Evolutionary conservation across 2,797 vertebrate species (phyloP), one percentile per base, ranked within the genome.

Genomic region (Garrulus glandarius): DNA sequence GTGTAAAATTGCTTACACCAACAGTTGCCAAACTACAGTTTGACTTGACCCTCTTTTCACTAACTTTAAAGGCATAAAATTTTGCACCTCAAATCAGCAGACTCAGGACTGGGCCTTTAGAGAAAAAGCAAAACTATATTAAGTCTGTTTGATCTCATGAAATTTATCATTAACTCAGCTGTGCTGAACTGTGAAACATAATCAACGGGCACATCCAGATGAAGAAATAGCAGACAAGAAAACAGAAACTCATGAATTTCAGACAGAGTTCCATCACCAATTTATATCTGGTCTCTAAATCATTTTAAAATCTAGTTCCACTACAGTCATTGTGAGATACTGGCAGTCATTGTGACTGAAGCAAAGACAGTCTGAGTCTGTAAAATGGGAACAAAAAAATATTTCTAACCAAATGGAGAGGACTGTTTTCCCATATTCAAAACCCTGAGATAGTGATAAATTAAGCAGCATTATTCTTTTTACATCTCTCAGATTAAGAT

Each of bases 91-190:
- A 26, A 30, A 69, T 22, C 55, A 78, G n/a, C 1, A 27, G n/a
- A 53, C 65, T 27, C 20, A 69, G 15, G 21, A 64, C 6, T 18
- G 2, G 13, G 49, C 21, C 53, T 77, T 60, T 23, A 43, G 13
- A 53, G 24, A 64, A 41, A 70, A 82, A 41, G 11, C 4, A 68
- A 68, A 91, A 90, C 52, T 94, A 8, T 69, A 74, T 23, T 56
- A 59, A 87, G 70, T 92, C 30, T 91, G 74, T 88, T 84, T 92
- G 64, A 89, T 96, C 87, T 93, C 27, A 75, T 23, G 53, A 70
- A 94, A 96, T 84, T 34, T 26, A 41, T 16, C 29, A 23, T 47
- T 39, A 77, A 60, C 37, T 84, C 47, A 13, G 6, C 30, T 60
- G 27, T 52, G 37, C 56, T 60, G 47, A 78, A 47, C 39, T 29